Evolutionary conservation across 2,113 vertebrate genomes (phyloP), one percentile per base, ranked within the genome.

Genomic region (Brienomyrus longianalis): DNA sequence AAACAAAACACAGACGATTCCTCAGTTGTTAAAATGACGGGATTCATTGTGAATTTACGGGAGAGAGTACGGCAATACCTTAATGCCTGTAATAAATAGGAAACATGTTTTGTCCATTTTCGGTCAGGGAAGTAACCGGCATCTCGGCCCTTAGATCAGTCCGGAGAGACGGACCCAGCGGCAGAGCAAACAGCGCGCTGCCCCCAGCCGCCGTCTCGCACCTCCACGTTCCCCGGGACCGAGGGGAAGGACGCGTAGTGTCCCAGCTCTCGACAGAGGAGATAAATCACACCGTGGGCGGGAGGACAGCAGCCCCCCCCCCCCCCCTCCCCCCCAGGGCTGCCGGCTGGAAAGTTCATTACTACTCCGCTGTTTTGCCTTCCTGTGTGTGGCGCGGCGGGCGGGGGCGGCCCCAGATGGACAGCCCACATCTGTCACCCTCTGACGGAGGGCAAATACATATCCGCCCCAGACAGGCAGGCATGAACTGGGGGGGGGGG

Each of bases 321-420:
- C n/a, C 77, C 31, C 74, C 74, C 11, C 35, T 3, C 77, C 96
- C 96, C 97, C 97, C 98, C 95, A 95, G 97, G 98, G 95, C 97
- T 96, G 94, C 97, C 97, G 91, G 96, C 98, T 98, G 98, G 97
- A 97, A 98, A 99, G 97, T 99, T 99, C 98, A 99, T 98, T 98
- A 98, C 96, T 96, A 97, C 97, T 97, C 96, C 97, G 97, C 97
- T 97, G 97, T 97, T 96, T 96, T 96, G 97, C 96, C 97, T 98
- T 98, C 97, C 97, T 98, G 97, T 98, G 97, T 97, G 98, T 97
- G 97, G 97, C 95, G 95, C 93, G 95, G 95, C 96, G 97, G 97
- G 98, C 97, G 97, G 97, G 97, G 95, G 96, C 92, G 93, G 94
- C 92, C 91, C 90, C 95, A 94, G 93, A 95, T 95, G 95, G 86